A percentile compares a stretch with the other conserved stretches of the same genome.
Conservation (phyloP, 2,797 vertebrate species). For the Cyclura pinguis region DNA sequence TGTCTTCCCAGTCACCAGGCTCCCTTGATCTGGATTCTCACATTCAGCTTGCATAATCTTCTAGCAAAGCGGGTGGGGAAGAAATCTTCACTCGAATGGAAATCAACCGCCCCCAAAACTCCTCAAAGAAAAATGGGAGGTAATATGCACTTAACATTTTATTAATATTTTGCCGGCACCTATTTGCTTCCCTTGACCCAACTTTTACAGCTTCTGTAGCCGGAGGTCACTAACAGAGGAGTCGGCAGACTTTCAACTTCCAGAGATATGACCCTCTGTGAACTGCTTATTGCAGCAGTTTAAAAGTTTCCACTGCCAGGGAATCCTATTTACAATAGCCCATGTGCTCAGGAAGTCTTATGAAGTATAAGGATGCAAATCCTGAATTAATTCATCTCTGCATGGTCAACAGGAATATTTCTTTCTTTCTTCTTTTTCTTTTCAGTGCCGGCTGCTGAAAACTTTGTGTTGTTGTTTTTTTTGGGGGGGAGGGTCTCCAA, state of each 20-base stretch:
- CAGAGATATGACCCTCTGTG: background rate
- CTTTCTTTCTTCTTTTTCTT: too few relatives aligned
- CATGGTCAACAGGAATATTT: too few relatives aligned
- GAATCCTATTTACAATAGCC: background rate
- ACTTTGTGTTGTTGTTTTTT: too few relatives aligned
- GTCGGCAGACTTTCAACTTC: background rate
- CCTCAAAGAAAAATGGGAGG: background rate
- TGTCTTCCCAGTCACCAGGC: background rate
- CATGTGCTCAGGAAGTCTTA: background rate
- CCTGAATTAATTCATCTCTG: too few relatives aligned
- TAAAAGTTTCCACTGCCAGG: background rate
- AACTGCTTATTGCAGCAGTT: background rate
- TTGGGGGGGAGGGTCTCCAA: too few relatives aligned
- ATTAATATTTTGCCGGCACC: background rate
- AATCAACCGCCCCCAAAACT: background rate
- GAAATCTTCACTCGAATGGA: background rate
- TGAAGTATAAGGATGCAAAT: too few relatives aligned
- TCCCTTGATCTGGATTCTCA: conserved; percentile 32
- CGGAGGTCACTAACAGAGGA: background rate
- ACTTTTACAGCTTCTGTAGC: background rate
- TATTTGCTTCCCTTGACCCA: background rate
- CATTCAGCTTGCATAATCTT: conserved; percentile 23
- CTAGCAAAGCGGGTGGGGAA: background rate
- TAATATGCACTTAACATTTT: background rate
- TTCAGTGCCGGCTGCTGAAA: too few relatives aligned